A percentile compares a stretch with the other conserved stretches of the same genome.
These are phyloP conservation scores for Spisula subtruncata DNA, from an alignment of 2,888 invertebrate species.

Conservation along the genomic window DNA sequence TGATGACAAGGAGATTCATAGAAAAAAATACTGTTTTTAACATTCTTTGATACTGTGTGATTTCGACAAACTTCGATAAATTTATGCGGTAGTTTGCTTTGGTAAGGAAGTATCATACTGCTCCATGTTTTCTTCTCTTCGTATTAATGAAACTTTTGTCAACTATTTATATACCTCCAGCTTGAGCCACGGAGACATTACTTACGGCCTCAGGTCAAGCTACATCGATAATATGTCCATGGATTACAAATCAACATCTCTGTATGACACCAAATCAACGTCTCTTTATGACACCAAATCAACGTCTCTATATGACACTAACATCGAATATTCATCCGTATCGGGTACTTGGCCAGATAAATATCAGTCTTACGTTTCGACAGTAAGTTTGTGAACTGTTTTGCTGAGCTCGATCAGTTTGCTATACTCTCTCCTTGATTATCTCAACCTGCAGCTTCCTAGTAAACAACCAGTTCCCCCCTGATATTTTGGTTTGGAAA, in stretches of 20 bases:
- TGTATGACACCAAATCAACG: constrained; percentile 74
- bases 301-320: constrained; percentile 73
- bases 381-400: constrained; percentile 67
- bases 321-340: constrained; percentile 67
- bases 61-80: not conserved
- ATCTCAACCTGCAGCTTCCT: constrained; percentile 26
- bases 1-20: not conserved
- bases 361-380: constrained; percentile 82
- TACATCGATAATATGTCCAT: constrained; percentile 75
- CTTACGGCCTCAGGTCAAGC: constrained; percentile 74
- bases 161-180: constrained; percentile 65
- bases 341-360: constrained; percentile 83
- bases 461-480: constrained; percentile 37
- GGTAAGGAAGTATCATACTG: not conserved
- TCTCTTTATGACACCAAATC: constrained; percentile 75
- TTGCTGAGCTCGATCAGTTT: constrained; percentile 48
- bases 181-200: constrained; percentile 60
- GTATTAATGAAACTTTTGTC: constrained; percentile 14
- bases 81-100: not conserved
- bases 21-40: not conserved
- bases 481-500: constrained; percentile 40
- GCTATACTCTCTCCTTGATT: constrained; percentile 44
- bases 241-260: constrained; percentile 79
- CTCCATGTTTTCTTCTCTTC: not conserved
- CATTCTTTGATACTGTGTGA: not conserved